Evolutionary conservation across 2,797 vertebrate genomes (phyloP), one percentile per base, ranked within the genome.

Genomic region (Esox masquinongy): DNA sequence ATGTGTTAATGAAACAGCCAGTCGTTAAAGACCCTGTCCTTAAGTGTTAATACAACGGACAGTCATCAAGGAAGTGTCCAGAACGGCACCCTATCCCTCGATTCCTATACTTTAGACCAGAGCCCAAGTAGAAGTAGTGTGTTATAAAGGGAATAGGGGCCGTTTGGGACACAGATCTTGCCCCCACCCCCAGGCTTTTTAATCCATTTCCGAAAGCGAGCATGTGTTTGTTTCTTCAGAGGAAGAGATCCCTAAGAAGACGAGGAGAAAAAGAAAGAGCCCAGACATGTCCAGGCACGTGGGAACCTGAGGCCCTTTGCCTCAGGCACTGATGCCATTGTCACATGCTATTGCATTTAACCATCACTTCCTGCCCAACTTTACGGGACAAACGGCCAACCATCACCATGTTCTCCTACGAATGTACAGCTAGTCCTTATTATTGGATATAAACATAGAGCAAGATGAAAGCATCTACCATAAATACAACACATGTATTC

Each of bases 1-100:
- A 80, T 70, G 85, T 87, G 90, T 79, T 89, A 92, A 93, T 92
- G 88, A 87, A 90, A 87, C 72, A 81, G 80, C 51, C 17, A 4
- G 12, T 63, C 49, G 51, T 78, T 80, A 68, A 78, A 74, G 80
- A 85, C 74, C 75, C 67, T 63, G 75, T 70, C 69, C 9, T 50
- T 29, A 80, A 36, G 74, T 84, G 83, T 78, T 79, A 81, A 83
- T 81, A 68, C 63, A 78, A 61, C 9, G 68, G 73, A 2, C 3
- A 74, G 75, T 74, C 39, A 70, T 64, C 63, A 66, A 72, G 64
- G 15, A 67, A 9, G 15, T 7, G 26, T 34, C 56, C 9, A 3
- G 11, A 24, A 24, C 11, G 56, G 9, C 22, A 61, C 22, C 56
- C 56, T 61, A 26, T 61, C 56, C 22, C 56, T 61, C 24, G 9